These are phyloP conservation scores for Vanessa atalanta DNA, from an alignment of 1,140 invertebrate species.

Conservation along the genomic window DNA sequence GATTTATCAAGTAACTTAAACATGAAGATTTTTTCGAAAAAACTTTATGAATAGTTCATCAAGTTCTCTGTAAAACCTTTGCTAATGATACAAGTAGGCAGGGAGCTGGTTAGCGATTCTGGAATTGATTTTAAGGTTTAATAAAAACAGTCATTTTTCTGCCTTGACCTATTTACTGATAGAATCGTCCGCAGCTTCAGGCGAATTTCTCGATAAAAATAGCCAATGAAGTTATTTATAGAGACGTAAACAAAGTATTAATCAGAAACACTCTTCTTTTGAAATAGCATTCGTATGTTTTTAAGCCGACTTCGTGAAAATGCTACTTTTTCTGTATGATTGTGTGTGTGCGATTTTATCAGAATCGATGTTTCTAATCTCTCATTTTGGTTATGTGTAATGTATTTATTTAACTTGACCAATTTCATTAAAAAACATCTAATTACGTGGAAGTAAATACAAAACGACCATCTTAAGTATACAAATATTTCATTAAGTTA, in stretches of 20 bases:
- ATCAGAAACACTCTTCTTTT: background rate
- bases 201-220: conserved; percentile 17
- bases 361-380: too few species aligned
- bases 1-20: too few species aligned
- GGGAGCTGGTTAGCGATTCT: background rate
- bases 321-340: too few species aligned
- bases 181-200: conserved; percentile 19
- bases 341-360: too few species aligned
- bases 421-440: too few species aligned
- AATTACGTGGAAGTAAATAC: too few species aligned
- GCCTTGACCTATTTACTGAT: conserved; percentile 30
- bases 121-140: background rate
- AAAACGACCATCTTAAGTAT: too few species aligned
- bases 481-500: too few species aligned
- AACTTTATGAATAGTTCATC: conserved; percentile 1
- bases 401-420: too few species aligned
- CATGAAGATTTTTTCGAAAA: background rate
- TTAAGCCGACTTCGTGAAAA: too few species aligned
- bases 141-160: background rate
- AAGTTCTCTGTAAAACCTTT: background rate
- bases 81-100: conserved; percentile 3
- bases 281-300: background rate
- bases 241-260: conserved; percentile 3
- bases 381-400: too few species aligned
- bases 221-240: conserved; percentile 23